Percentiles rank a stretch among this genome's conserved stretches.
These are phyloP conservation scores for Semnornis frantzii DNA, from an alignment of 2,113 vertebrate species.

Conservation along the genomic window DNA sequence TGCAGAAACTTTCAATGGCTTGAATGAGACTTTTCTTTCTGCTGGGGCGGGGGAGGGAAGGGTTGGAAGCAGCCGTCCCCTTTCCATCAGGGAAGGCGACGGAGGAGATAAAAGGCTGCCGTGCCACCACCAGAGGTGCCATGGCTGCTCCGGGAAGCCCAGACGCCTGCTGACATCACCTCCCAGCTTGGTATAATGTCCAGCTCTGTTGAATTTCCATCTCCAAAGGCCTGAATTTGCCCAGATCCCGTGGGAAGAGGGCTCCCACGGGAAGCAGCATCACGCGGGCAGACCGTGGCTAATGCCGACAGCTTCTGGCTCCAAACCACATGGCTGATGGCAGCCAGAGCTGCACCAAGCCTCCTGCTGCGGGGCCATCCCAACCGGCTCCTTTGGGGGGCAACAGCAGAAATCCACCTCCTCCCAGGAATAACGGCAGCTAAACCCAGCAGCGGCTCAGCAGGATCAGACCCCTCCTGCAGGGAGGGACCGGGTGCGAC, in stretches of 20 bases:
- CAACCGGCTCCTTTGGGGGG: neutral
- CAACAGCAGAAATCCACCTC: too few species aligned
- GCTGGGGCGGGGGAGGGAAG: slow-evolving; percentile 16
- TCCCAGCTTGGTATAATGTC: too few species aligned
- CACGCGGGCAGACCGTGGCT: neutral
- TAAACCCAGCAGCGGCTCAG: fast-evolving
- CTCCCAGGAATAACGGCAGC: too few species aligned
- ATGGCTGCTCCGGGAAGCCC: neutral
- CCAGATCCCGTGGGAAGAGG: neutral
- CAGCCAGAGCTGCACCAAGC: neutral
- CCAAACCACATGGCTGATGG: neutral
- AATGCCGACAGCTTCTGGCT: neutral
- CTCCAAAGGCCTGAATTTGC: neutral
- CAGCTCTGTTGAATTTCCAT: neutral
- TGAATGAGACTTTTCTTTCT: slow-evolving; percentile 28
- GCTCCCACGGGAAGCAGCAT: neutral
- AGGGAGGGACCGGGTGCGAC: neutral
- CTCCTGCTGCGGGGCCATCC: neutral
- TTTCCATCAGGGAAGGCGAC: fast-evolving
- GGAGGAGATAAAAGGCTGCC: neutral
- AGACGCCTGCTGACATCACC: neutral
- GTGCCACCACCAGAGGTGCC: fast-evolving
- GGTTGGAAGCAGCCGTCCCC: neutral
- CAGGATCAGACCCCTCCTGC: neutral
- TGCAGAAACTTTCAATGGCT: neutral